These are phyloP conservation scores for Trissoscelio sp. DNA, from an alignment of 2,888 invertebrate species.

Conservation along the genomic window DNA sequence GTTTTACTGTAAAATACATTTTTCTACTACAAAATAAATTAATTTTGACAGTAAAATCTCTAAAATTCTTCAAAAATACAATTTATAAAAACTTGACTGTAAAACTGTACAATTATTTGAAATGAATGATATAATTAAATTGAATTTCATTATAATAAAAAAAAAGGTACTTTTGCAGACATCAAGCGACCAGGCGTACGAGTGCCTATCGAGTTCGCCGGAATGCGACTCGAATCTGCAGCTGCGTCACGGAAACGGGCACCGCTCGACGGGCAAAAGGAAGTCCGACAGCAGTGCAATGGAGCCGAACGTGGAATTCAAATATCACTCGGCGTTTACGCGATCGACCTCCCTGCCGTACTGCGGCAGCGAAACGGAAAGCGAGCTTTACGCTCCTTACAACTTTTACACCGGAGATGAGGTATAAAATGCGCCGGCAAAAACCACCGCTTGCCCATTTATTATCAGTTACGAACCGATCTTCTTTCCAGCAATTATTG, in stretches of 20 bases:
- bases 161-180: constrained; percentile 76
- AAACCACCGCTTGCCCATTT: not conserved
- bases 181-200: constrained; percentile 86
- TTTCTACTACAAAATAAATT: no score
- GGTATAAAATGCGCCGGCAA: constrained; percentile 75
- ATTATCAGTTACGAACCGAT: constrained; percentile 19
- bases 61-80: no score
- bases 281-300: constrained; percentile 85
- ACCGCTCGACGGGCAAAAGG: constrained; percentile 81
- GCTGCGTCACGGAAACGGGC: constrained; percentile 82
- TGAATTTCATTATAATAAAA: not conserved
- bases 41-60: no score
- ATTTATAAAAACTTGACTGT: no score
- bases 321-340: constrained; percentile 85
- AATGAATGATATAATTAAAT: not conserved
- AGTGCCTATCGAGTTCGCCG: constrained; percentile 88
- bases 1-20: no score
- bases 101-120: no score
- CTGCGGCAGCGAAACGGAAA: constrained; percentile 93
- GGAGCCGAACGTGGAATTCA: constrained; percentile 85
- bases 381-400: constrained; percentile 92
- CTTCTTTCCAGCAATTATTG: constrained; percentile 27
- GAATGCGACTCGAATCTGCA: constrained; percentile 87
- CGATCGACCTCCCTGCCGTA: constrained; percentile 90
- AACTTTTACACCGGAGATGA: constrained; percentile 89